Evolutionary conservation across 2,797 vertebrate species (phyloP).

Genomic region (Falco cherrug): DNA sequence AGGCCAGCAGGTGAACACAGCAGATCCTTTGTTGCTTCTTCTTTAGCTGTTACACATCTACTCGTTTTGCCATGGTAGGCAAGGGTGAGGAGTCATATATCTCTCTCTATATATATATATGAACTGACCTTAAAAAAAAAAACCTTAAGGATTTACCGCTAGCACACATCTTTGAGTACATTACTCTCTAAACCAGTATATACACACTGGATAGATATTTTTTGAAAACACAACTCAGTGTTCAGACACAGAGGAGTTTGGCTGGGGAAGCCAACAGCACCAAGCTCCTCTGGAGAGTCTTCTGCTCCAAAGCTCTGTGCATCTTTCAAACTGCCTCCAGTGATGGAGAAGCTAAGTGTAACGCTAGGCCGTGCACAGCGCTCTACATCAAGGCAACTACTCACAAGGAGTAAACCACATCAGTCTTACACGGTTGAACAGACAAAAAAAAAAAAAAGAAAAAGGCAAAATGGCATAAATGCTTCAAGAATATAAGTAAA

Average conservation of each 20-base stretch:
- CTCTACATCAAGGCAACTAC: neutral
- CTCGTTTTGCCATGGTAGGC: neutral
- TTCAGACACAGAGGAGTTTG: neutral
- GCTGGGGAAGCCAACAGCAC: neutral
- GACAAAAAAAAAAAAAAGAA: too few species aligned
- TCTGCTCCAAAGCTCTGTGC: neutral
- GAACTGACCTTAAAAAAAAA: too few species aligned
- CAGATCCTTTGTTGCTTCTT: neutral
- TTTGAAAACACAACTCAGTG: neutral
- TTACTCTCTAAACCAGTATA: neutral
- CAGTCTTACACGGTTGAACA: rapidly evolving
- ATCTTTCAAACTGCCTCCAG: neutral
- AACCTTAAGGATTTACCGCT: too few species aligned
- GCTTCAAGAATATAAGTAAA: neutral
- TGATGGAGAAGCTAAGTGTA: neutral
- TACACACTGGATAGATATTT: rapidly evolving
- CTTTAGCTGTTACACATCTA: neutral
- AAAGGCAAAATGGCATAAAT: neutral
- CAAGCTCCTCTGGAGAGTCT: neutral
- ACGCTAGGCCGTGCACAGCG: rapidly evolving
- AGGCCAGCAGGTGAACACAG: neutral
- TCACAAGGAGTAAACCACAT: neutral
- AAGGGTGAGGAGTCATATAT: neutral
- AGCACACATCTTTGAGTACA: neutral
- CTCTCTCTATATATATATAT: too few species aligned